Conservation (phyloP, 2,888 invertebrate genomes). For the Labia minor region DNA sequence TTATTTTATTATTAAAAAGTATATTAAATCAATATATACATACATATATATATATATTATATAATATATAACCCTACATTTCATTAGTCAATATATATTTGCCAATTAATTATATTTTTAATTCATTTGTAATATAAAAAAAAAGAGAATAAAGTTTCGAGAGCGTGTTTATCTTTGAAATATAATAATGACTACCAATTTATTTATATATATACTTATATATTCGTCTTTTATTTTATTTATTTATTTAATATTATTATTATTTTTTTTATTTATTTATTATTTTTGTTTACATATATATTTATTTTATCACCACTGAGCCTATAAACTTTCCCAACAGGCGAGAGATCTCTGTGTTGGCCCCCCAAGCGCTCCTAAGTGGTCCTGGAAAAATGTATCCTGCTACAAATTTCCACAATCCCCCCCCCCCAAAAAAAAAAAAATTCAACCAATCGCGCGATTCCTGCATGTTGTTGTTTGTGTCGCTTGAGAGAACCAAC, state of each 20-base stretch:
- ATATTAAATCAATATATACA: too few species aligned
- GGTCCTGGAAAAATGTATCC: slow-evolving; percentile 16
- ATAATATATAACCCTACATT: not conserved
- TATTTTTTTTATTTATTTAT: too few species aligned
- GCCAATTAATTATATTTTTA: not conserved
- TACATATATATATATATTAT: too few species aligned
- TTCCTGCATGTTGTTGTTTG: slow-evolving; percentile 24
- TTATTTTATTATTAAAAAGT: too few species aligned
- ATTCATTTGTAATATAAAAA: not conserved
- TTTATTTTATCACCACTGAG: slow-evolving; percentile 30
- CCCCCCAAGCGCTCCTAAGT: slow-evolving; percentile 31
- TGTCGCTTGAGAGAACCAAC: slow-evolving; percentile 15
- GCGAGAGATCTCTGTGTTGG: slow-evolving; percentile 13
- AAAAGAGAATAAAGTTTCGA: not conserved
- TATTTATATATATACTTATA: too few species aligned
- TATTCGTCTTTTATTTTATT: too few species aligned
- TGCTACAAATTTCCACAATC: slow-evolving; percentile 25
- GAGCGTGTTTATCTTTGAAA: slow-evolving; percentile 5
- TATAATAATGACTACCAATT: not conserved
- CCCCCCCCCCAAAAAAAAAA: slow-evolving; percentile 26
- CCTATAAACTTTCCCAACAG: slow-evolving; percentile 28
- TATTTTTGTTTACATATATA: too few species aligned
- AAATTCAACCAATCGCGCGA: too few species aligned
- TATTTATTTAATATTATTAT: too few species aligned
- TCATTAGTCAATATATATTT: not conserved